Evolutionary conservation across 2,113 vertebrate genomes (phyloP), one percentile per base, ranked within the genome.

Genomic region (Brienomyrus longianalis): DNA sequence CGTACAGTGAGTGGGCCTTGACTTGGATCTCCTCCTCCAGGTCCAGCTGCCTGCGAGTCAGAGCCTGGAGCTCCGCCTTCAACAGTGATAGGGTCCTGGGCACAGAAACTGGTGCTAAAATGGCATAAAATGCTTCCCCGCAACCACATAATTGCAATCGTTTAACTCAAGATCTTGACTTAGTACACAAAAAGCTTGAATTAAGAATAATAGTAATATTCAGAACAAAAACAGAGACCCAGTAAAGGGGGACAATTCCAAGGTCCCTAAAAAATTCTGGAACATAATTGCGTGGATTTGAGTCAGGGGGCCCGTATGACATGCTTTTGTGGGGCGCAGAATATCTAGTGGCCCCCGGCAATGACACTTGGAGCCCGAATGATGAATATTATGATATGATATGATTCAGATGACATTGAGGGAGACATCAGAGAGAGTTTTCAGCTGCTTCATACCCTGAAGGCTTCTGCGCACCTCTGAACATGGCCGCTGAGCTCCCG

Each of bases 21-120:
- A 96, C 91, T 52, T 96, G 93, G 54, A 99, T 97, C 92, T 96
- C 96, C 83, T 98, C 96, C 94, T 98, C 96, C 92, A 99, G 94
- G 35, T 95, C 93, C 21, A 98, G 93, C 92, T 98, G 97, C 23
- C 90, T 95, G 50, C 94, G 90, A 17, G 91, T 91, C 90, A 99
- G 94, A 0, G 93, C 94, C 90, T 95, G 96, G 93, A 98, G 93
- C 91, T 96, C 94, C 3, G 59, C 80, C 80, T 97, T 94, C 0
- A 97, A 97, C 87, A 94, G 95, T 6, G 89, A 91, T 70, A 96
- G 84, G 0, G 93, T 94, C 83, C 98, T 99, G 94, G 31, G 0
- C 45, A 84, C 21, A 84, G 39, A 84, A 84, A 47, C 45, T 35
- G 43, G 8, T n/a, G 27, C 35, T 17, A 48, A 39, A 80, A 80